These are phyloP conservation scores for Liolophura sinensis DNA, from an alignment of 1,140 invertebrate species.

Conservation along the genomic window DNA sequence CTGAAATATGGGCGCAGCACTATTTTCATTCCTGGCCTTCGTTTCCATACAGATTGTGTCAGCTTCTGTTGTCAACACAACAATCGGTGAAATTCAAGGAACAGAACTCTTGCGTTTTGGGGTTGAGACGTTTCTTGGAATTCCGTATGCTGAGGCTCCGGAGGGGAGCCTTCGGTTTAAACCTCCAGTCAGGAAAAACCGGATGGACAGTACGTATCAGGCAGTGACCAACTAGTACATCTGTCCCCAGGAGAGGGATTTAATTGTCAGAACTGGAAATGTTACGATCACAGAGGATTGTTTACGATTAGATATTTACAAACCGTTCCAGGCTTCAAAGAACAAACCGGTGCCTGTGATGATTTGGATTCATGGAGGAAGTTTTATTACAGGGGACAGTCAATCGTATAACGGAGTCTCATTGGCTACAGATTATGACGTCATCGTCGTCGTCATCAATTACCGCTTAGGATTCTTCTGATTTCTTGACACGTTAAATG, in stretches of 20 bases:
- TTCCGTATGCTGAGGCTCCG: constrained; percentile 90
- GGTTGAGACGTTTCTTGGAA: constrained; percentile 70
- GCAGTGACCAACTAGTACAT: constrained; percentile 82
- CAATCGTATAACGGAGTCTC: constrained; percentile 84
- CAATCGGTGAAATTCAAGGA: no score
- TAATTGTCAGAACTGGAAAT: constrained; percentile 1
- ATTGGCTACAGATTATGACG: constrained; percentile 74
- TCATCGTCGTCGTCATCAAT: constrained; percentile 75
- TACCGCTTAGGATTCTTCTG: constrained; percentile 87
- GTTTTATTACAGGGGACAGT: constrained; percentile 84
- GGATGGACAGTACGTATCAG: constrained; percentile 84
- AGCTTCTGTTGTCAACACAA: no score
- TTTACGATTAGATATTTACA: constrained; percentile 85
- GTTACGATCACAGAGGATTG: constrained; percentile 84
- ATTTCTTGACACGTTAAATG: constrained; percentile 86
- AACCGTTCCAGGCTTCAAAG: constrained; percentile 63
- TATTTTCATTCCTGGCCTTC: no score
- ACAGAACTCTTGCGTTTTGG: no score
- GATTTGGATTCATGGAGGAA: constrained; percentile 95
- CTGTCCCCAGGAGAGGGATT: constrained; percentile 65
- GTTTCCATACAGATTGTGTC: no score
- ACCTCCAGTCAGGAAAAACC: constrained; percentile 80
- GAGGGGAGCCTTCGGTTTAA: constrained; percentile 77
- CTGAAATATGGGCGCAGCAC: no score
- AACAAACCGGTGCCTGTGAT: constrained; percentile 77